A percentile compares a stretch with the other conserved stretches of the same genome.
phyloP scores from a whole-genome alignment of 1,140 invertebrate genomes.

The Andrena cerasifolii region DNA sequence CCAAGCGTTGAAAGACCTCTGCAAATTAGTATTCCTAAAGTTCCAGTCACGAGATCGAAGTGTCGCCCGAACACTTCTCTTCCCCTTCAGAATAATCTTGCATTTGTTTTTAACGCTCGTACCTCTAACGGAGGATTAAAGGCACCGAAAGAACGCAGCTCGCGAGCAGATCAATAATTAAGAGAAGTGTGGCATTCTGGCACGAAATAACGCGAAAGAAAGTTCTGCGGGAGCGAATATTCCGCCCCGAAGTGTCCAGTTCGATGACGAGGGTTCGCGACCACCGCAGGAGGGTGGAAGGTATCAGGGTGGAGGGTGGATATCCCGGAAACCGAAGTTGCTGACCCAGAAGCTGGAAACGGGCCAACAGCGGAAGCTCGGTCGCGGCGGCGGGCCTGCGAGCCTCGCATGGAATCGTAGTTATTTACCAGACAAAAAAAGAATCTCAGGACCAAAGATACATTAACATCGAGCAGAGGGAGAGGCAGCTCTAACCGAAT shows the following conservation, averaged over 20 bases:
- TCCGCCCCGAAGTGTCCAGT: not conserved
- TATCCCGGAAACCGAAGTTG: slow-evolving; percentile 35
- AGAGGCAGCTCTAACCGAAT: not conserved
- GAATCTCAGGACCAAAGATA: not conserved
- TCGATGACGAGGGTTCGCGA: not conserved
- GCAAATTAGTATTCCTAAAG: too few relatives aligned
- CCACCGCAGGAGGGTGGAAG: not conserved
- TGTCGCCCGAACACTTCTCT: too few relatives aligned
- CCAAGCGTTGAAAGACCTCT: too few relatives aligned
- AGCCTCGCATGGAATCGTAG: slow-evolving; percentile 21
- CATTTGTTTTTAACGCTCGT: too few relatives aligned
- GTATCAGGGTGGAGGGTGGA: slow-evolving; percentile 6
- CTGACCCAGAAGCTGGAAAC: slow-evolving; percentile 46
- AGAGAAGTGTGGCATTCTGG: too few relatives aligned
- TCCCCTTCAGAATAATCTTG: too few relatives aligned
- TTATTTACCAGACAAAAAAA: slow-evolving; percentile 28
- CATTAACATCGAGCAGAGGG: not conserved
- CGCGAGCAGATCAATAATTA: too few relatives aligned
- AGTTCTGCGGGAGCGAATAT: too few relatives aligned
- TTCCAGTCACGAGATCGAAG: too few relatives aligned
- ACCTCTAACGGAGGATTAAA: too few relatives aligned
- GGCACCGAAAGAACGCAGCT: too few relatives aligned
- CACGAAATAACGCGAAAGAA: too few relatives aligned
- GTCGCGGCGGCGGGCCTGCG: not conserved
- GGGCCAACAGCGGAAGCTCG: slow-evolving; percentile 25